Base-by-base conservation (phyloP, 2,113 vertebrate genomes). In the Istiophorus platypterus region DNA sequence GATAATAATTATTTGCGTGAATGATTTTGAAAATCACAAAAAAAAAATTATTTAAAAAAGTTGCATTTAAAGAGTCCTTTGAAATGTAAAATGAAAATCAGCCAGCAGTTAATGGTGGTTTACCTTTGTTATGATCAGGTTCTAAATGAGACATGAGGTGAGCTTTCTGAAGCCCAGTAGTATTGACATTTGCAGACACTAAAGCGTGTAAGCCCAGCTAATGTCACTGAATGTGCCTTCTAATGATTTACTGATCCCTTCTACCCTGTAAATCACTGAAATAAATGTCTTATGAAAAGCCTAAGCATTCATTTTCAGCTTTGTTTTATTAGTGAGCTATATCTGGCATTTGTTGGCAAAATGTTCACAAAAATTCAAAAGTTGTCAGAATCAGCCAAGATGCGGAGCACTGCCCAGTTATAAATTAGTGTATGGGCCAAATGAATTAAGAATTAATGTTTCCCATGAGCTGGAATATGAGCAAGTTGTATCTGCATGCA, bases 391-490 rank as follows among this genome's bases (percentile, higher is more conserved):
- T 72, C 26, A 27, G 13, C 7, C 2, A 37, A 62, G 63, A 69
- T 77, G 37, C 52, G 56, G 61, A 82, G 26, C 29, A 45, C 29
- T 14, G 56, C 78, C 72, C 27, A 65, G 15, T 63, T 74, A 59
- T 45, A 64, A 84, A 78, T 45, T 45, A 63, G 34, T 15, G 52
- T 31, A 52, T 34, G 26, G 54, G 41, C 51, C n/a, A 68, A 63
- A 69, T 41, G 3, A 51, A 78, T 90, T 80, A 88, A 87, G 81
- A 85, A 87, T 87, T 76, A 63, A 89, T 45, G 22, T 39, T 83
- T 78, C 84, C 85, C 74, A 73, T 72, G 90, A 84, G 77, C 51
- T 57, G 72, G 59, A 89, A 89, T 64, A 61, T 76, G 84, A 88
- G 83, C 47, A 49, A 76, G 69, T 86, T 76, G 80, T 83, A 56